Conservation (phyloP, 2,888 invertebrate species). For the Lingula anatina region DNA sequence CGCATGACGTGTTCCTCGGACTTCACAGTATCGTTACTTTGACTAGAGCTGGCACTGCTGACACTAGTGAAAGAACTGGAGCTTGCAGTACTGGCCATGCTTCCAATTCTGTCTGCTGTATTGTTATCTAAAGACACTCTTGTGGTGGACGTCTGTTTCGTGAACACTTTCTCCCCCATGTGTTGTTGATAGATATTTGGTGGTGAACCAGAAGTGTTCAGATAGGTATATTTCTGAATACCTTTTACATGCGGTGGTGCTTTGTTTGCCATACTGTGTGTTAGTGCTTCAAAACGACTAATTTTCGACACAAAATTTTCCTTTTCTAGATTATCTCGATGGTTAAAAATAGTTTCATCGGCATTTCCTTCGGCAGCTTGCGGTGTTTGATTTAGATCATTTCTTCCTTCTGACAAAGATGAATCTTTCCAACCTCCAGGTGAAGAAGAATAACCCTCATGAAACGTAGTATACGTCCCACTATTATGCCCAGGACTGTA, state of each 20-base stretch:
- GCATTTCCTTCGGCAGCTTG: too few relatives aligned
- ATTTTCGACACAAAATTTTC: constrained; percentile 68
- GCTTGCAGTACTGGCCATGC: constrained; percentile 19
- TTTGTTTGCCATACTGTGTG: constrained; percentile 22
- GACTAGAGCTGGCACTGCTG: constrained; percentile 18
- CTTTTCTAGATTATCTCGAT: constrained; percentile 52
- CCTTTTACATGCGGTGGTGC: constrained; percentile 13
- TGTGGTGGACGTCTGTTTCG: constrained; percentile 40
- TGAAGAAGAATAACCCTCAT: too few relatives aligned
- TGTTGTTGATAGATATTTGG: constrained; percentile 4
- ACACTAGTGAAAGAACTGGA: constrained; percentile 39
- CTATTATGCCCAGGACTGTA: too few relatives aligned
- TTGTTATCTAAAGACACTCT: constrained; percentile 30
- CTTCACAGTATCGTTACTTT: constrained; percentile 3
- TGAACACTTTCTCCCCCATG: constrained; percentile 43
- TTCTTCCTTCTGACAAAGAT: too few relatives aligned
- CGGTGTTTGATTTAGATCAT: too few relatives aligned
- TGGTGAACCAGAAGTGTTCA: constrained; percentile 10
- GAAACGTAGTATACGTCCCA: too few relatives aligned
- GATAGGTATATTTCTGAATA: constrained; percentile 8
- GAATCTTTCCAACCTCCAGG: too few relatives aligned
- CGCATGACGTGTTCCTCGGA: too few relatives aligned
- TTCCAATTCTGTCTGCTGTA: constrained; percentile 9
- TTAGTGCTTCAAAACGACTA: constrained; percentile 64
- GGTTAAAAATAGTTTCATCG: too few relatives aligned